Base-by-base conservation (phyloP, 2,797 vertebrate genomes). In the Phalloptychus januarius region DNA sequence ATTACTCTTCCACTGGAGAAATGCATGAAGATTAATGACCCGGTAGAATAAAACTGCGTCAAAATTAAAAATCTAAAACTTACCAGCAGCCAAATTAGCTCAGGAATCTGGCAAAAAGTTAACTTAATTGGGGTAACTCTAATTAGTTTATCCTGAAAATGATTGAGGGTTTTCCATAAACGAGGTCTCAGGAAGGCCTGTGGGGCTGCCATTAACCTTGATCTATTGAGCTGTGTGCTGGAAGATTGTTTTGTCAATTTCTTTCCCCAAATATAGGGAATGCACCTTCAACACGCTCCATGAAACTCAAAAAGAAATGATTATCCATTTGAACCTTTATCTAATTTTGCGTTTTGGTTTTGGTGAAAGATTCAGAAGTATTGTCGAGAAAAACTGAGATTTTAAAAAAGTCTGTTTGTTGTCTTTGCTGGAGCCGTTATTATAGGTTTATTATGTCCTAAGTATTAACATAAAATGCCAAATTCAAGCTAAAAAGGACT, bases 131-230 rank as follows among this genome's bases (percentile, higher is more conserved):
- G 28, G 56, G 31, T 52, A 45, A 48, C 45, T 25, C 33, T 40
- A 20, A n/a, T 76, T 76, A 28, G 33, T 38, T 76, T 40, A 52
- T n/a, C 8, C 61, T 40, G 45, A 67, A 38, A 36, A 40, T 44
- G n/a, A 75, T 45, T 40, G 20, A 54, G 72, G 33, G 23, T n/a
- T 56, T 56, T 44, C 67, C 67, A 70, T 70, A 70, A 45, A 45
- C 67, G 25, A 45, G 12, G 25, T 44, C 25, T 70, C 40, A 45
- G n/a, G 42, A 44, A 45, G 40, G 25, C 28, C 16, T 45, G 67
- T 45, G 67, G 42, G 42, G 67, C 40, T 28, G 5, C 67, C 38
- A 70, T 12, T 44, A 44, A 44, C 2, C 40, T 70, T n/a, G 25
- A 70, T 69, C 65, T 69, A 69, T 28, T 42, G 42, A 28, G 16